phyloP scores from a whole-genome alignment of 2,797 vertebrate species.

The Coccyzus lansbergi region DNA sequence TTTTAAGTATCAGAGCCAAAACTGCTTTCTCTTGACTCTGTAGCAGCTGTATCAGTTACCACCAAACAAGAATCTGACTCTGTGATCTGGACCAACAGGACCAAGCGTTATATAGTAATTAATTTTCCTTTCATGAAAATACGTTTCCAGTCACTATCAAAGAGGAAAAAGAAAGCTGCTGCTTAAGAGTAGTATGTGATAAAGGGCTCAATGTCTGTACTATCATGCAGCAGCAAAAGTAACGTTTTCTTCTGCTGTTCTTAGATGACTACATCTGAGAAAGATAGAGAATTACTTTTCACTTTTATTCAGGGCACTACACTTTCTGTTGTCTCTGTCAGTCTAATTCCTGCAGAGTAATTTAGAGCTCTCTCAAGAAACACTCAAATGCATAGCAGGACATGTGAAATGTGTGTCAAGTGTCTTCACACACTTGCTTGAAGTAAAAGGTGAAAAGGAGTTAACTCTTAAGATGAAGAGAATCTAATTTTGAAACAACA shows the following conservation, averaged over 20 bases:
- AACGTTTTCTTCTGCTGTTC: background rate
- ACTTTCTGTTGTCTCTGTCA: background rate
- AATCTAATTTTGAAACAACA: background rate
- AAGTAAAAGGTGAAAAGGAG: background rate
- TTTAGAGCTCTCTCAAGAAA: background rate
- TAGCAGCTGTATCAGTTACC: background rate
- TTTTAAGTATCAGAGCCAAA: background rate
- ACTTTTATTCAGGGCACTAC: background rate
- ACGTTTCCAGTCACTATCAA: background rate
- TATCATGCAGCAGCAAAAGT: background rate
- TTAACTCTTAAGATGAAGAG: background rate
- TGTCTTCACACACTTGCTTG: background rate
- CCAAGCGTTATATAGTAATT: background rate
- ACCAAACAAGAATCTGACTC: background rate
- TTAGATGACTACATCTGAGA: background rate
- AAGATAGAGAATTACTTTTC: background rate
- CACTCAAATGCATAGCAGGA: background rate
- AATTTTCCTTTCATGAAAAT: background rate
- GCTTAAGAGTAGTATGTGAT: background rate
- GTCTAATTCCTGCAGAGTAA: background rate
- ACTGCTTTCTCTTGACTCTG: background rate
- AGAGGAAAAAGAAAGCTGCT: background rate
- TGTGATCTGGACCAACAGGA: background rate
- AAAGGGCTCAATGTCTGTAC: background rate
- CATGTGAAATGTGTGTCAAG: background rate